These are phyloP conservation scores for Crax fasciolata DNA, from an alignment of 2,797 vertebrate species.

Conservation along the genomic window DNA sequence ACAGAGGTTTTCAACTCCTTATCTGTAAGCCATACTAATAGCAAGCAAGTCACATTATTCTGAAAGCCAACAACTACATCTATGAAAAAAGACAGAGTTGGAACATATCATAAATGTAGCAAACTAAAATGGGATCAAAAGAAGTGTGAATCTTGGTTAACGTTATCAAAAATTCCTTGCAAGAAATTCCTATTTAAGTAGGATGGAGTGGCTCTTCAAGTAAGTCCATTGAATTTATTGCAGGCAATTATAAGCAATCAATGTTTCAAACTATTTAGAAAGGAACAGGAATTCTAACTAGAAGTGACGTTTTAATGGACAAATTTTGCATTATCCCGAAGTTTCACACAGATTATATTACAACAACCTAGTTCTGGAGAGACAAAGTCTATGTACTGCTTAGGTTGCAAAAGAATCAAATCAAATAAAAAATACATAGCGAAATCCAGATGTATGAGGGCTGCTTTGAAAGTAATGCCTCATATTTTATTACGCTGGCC, in stretches of 20 bases:
- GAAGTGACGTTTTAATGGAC: not conserved
- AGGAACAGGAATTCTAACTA: not conserved
- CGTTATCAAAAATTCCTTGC: not conserved
- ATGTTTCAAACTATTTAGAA: not conserved
- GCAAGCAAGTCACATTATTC: not conserved
- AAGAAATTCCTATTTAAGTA: not conserved
- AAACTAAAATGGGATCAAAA: not conserved
- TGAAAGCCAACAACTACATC: not conserved
- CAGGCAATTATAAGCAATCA: not conserved
- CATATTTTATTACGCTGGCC: too few relatives aligned
- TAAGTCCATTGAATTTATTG: not conserved
- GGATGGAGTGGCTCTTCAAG: not conserved
- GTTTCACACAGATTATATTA: not conserved
- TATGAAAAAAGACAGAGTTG: not conserved
- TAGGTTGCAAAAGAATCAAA: not conserved
- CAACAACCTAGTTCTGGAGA: not conserved
- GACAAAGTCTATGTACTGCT: not conserved
- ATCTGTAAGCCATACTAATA: not conserved
- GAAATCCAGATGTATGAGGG: not conserved
- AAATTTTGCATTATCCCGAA: not conserved
- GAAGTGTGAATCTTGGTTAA: not conserved
- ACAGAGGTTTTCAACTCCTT: not conserved
- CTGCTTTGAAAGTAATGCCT: too few relatives aligned
- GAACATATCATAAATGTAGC: rapidly evolving
- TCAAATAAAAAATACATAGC: not conserved